Evolutionary conservation across 1,140 invertebrate genomes (phyloP).

Genomic region (Eubasilissa regina): DNA sequence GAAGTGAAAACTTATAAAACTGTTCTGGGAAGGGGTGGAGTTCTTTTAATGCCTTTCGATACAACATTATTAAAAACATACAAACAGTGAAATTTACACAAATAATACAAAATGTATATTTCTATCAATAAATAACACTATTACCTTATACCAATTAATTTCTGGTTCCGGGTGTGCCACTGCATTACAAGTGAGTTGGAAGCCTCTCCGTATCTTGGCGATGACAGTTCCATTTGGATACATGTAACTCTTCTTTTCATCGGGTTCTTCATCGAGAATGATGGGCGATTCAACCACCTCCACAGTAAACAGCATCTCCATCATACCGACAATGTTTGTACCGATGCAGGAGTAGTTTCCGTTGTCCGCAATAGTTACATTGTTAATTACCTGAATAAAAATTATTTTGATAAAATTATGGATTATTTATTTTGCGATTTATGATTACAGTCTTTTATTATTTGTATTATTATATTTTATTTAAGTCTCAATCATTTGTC

Average conservation of each 20-base stretch:
- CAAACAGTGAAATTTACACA: too few species aligned
- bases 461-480: too few species aligned
- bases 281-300: conserved; percentile 63
- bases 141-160: conserved; percentile 69
- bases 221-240: conserved; percentile 54
- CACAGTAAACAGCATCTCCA: conserved; percentile 65
- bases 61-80: too few species aligned
- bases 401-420: neutral
- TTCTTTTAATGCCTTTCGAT: too few species aligned
- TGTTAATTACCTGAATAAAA: conserved; percentile 64
- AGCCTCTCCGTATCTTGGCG: conserved; percentile 64
- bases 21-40: too few species aligned
- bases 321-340: conserved; percentile 67
- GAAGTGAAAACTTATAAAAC: too few species aligned
- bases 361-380: conserved; percentile 64
- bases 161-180: conserved; percentile 66
- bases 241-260: conserved; percentile 44
- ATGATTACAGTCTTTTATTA: too few species aligned
- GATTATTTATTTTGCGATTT: neutral
- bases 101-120: too few species aligned
- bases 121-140: neutral
- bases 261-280: conserved; percentile 62
- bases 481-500: too few species aligned
- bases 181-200: conserved; percentile 67
- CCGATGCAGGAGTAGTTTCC: conserved; percentile 68